Base-by-base conservation (phyloP, 1,140 invertebrate species). In the Papilio polyxenes region DNA sequence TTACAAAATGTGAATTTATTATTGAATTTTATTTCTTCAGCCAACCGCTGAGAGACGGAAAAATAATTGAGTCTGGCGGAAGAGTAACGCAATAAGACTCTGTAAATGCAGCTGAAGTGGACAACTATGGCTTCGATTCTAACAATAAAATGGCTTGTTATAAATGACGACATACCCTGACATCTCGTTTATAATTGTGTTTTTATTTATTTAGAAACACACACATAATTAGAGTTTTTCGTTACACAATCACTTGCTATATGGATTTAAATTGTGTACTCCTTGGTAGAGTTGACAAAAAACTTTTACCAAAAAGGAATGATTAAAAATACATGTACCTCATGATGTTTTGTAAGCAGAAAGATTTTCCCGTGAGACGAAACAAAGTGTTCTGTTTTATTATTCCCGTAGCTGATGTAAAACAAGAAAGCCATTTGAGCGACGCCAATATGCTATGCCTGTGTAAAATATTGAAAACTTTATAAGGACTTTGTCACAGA, bases 341-440 rank as follows among this genome's bases (percentile, higher is more conserved):
- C 49, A 77, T 51, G 23, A 77, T 53, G 48, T 76, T 23, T 76
- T 53, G 20, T 77, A 53, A 77, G 75, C 20, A 53, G 44, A 77
- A 56, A 51, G 48, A 53, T 75, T 75, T 56, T 53, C 75, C 75
- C 75, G 44, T 49, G 75, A 53, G 75, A 77, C 75, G 49, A 6
- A 53, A 77, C 75, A 77, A 77, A 77, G 75, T 49, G 75, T 51
- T 23, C 75, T 77, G 49, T 77, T 77, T 77, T 53, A 77, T 77
- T 77, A 77, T 77, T 77, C 75, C 75, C 48, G 75, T 77, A 49
- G 37, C 75, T 53, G 75, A 77, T 77, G 75, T 77, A 51, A 77
- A 77, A 77, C 75, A 51, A 77, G 75, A 77, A 77, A 77, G 48
- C 75, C 49, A 49, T 77, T 53, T 20, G 20, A 23, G 75, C 48